Evolutionary conservation across 2,888 invertebrate species (phyloP).

Genomic region (Epistrophe grossulariae): DNA sequence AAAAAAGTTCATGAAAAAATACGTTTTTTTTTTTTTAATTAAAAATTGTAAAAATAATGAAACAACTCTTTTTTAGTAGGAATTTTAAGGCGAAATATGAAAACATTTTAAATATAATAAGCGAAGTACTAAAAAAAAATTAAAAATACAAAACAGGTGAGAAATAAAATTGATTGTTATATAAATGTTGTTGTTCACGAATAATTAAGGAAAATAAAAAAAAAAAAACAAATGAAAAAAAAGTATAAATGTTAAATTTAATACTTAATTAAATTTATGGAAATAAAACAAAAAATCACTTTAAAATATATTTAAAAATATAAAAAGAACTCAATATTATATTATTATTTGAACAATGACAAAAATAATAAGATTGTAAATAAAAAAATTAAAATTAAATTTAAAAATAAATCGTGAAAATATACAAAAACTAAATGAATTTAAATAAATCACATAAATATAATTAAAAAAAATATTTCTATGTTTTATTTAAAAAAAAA

Average conservation of each 20-base stretch:
- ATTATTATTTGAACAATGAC: slow-evolving; percentile 49
- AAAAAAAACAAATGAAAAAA: slow-evolving; percentile 7
- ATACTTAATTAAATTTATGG: slow-evolving; percentile 35
- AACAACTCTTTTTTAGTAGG: slow-evolving; percentile 3
- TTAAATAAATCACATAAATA: slow-evolving; percentile 73
- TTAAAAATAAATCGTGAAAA: slow-evolving; percentile 57
- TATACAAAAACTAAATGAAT: slow-evolving; percentile 63
- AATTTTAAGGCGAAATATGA: slow-evolving; percentile 25
- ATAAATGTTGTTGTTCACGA: slow-evolving; percentile 59
- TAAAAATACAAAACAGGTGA: slow-evolving; percentile 22
- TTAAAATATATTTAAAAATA: slow-evolving; percentile 25
- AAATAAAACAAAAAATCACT: slow-evolving; percentile 22
- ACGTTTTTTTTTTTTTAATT: slow-evolving; percentile 11
- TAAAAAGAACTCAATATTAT: slow-evolving; percentile 26
- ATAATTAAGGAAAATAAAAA: slow-evolving; percentile 22
- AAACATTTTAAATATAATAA: slow-evolving; percentile 1
- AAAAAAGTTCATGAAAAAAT: slow-evolving; percentile 12
- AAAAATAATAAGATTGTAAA: slow-evolving; percentile 53
- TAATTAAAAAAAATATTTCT: slow-evolving; percentile 24
- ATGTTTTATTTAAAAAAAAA: not conserved
- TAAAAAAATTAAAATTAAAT: slow-evolving; percentile 45
- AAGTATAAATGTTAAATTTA: slow-evolving; percentile 47
- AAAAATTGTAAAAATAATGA: slow-evolving; percentile 28
- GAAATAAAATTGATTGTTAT: slow-evolving; percentile 48
- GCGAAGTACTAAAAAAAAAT: slow-evolving; percentile 18